Conservation (phyloP, 2,797 vertebrate species). For the Peromyscus eremicus region DNA sequence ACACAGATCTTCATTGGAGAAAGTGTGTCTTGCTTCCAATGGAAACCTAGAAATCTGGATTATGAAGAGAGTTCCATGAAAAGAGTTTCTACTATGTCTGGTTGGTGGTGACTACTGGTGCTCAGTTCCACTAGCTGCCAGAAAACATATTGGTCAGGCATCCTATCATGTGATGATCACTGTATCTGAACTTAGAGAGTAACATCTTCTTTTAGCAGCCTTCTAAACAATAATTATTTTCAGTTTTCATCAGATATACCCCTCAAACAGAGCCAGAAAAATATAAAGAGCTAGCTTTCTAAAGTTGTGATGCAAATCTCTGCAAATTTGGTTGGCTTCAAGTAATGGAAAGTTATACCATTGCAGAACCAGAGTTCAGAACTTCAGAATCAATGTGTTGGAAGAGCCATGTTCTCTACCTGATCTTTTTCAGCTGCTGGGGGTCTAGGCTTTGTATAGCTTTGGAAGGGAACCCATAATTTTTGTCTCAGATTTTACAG, state of each 20-base stretch:
- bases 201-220: background rate
- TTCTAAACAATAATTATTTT: background rate
- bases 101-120: no score
- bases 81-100: background rate
- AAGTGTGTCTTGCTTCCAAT: background rate
- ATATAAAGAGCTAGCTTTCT: background rate
- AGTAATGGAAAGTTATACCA: background rate
- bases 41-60: background rate
- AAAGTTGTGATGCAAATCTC: background rate
- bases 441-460: background rate
- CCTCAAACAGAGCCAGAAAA: background rate
- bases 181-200: background rate
- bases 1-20: background rate
- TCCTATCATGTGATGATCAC: no score
- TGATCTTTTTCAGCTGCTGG: background rate
- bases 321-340: background rate
- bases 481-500: background rate
- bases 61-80: background rate
- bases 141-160: background rate
- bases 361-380: background rate
- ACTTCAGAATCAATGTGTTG: background rate
- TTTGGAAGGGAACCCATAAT: no score
- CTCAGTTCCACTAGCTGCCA: background rate
- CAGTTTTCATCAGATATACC: background rate
- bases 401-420: background rate